Conservation (phyloP, 2,888 invertebrate species). For the Xestia sexstrigata region DNA sequence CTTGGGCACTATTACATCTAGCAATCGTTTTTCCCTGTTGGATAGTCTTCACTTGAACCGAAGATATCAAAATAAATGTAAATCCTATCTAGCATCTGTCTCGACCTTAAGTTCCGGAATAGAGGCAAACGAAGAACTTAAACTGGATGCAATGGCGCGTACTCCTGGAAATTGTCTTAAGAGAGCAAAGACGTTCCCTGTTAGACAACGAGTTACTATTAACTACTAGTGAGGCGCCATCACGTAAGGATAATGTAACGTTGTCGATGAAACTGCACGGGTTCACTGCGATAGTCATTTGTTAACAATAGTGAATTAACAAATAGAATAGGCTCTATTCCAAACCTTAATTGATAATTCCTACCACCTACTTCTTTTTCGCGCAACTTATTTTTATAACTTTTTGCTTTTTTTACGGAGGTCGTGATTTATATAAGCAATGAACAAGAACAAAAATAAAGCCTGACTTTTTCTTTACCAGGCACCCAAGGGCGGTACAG, state of each 20-base stretch:
- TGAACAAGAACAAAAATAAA: not conserved
- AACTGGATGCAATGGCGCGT: conserved; percentile 84
- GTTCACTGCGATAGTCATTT: not conserved
- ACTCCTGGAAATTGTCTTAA: conserved; percentile 86
- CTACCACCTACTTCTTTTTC: not conserved
- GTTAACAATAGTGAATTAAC: not conserved
- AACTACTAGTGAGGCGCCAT: conserved; percentile 79
- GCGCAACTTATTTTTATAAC: not conserved
- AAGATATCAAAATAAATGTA: not conserved
- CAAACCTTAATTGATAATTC: not conserved
- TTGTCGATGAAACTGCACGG: conserved; percentile 37
- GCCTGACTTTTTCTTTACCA: not conserved
- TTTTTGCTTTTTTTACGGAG: not conserved
- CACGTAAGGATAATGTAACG: not conserved
- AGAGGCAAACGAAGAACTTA: conserved; percentile 69
- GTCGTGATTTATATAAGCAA: not conserved
- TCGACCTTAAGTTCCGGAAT: conserved; percentile 67
- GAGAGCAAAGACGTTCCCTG: conserved; percentile 84
- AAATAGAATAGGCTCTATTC: not conserved
- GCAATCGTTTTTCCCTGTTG: not conserved
- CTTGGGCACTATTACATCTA: no score
- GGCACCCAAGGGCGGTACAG: not conserved
- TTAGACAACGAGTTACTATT: conserved; percentile 85
- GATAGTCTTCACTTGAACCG: no score
- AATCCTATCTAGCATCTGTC: conserved; percentile 32